Percentiles rank a stretch among this genome's conserved stretches.
Conservation (phyloP, 2,888 invertebrate species). For the Caradrina kadenii region DNA sequence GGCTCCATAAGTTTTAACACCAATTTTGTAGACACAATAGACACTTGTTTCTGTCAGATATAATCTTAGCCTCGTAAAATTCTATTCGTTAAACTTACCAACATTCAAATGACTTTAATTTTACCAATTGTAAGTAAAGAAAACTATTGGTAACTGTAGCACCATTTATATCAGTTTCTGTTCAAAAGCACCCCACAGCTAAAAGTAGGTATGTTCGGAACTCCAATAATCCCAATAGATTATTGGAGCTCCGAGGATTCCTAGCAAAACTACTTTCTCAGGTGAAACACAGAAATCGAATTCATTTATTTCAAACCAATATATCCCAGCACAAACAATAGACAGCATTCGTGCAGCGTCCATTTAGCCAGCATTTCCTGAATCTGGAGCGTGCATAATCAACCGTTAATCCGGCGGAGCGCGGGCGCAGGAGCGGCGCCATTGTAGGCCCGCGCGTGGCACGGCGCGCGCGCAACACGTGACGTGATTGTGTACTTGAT, state of each 20-base stretch:
- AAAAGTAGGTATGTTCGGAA: too few species aligned
- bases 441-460: conserved; percentile 82
- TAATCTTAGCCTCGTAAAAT: conserved; percentile 29
- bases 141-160: neutral
- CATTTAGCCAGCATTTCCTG: conserved; percentile 82
- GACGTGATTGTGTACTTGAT: conserved; percentile 82
- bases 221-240: neutral
- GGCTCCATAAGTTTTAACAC: conserved; percentile 38
- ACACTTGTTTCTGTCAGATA: conserved; percentile 45
- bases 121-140: conserved; percentile 3
- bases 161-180: neutral
- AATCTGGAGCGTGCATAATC: conserved; percentile 89
- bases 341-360: conserved; percentile 76
- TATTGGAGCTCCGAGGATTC: neutral
- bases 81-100: conserved; percentile 12
- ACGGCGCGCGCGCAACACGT: conserved; percentile 87
- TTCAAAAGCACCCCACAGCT: neutral
- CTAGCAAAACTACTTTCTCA: conserved; percentile 9
- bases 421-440: conserved; percentile 69
- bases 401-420: conserved; percentile 86
- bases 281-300: conserved; percentile 12
- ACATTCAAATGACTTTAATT: conserved; percentile 7
- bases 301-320: conserved; percentile 45
- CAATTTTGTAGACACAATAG: conserved; percentile 40
- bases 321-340: conserved; percentile 70